A percentile compares a stretch with the other conserved stretches of the same genome.
Conservation (phyloP, 53 echinoderm and acorn worm genomes). For the Temnopleurus reevesii region DNA sequence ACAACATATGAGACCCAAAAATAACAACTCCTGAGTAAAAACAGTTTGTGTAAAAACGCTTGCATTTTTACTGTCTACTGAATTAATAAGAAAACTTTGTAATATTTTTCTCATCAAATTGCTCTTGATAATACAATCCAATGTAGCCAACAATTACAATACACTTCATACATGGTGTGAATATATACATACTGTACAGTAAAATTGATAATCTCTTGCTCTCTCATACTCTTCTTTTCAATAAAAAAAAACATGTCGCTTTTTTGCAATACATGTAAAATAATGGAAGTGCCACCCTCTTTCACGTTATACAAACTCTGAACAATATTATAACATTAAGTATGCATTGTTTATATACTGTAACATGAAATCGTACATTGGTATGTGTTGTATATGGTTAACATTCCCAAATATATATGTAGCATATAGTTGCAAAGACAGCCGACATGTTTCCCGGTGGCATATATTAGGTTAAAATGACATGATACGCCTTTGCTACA, state of each 20-base stretch:
- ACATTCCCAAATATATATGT: neutral
- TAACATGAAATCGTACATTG: neutral
- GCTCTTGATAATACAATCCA: slow-evolving; percentile 44
- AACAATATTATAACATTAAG: neutral
- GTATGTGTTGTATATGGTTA: neutral
- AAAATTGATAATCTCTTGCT: neutral
- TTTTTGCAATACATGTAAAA: neutral
- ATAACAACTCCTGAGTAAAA: too few relatives aligned
- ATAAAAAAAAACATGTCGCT: neutral
- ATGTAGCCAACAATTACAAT: slow-evolving; percentile 27
- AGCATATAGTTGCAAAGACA: neutral
- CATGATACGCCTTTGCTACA: too few relatives aligned
- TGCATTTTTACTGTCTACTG: slow-evolving; percentile 47
- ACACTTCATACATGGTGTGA: neutral
- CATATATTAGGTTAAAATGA: too few relatives aligned
- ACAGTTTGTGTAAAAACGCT: slow-evolving; percentile 49
- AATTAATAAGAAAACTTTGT: slow-evolving; percentile 34
- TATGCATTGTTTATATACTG: neutral
- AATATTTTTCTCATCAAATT: slow-evolving; percentile 29
- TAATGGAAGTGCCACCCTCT: neutral
- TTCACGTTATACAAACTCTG: neutral
- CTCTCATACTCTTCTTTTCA: neutral
- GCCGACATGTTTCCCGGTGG: too few relatives aligned
- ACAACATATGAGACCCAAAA: neutral
- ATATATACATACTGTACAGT: slow-evolving; percentile 44